Conservation (phyloP, 2,888 invertebrate genomes). For the Spodoptera exigua region DNA sequence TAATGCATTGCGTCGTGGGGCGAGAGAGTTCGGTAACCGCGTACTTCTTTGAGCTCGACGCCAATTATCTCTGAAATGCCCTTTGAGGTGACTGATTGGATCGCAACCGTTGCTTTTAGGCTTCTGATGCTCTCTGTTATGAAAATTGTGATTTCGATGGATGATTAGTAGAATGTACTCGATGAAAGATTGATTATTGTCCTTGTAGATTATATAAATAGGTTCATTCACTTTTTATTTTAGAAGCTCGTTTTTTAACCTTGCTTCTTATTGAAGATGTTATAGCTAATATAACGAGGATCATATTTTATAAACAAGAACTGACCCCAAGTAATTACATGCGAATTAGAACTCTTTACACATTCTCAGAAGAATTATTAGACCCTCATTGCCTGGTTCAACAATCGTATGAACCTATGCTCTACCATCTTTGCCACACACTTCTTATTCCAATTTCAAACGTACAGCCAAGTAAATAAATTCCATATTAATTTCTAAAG, state of each 20-base stretch:
- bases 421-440: not conserved
- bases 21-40: conserved; percentile 52
- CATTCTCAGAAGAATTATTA: too few species aligned
- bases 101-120: conserved; percentile 69
- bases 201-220: conserved; percentile 15
- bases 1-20: conserved; percentile 77
- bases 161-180: conserved; percentile 25
- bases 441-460: not conserved
- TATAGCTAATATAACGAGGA: too few species aligned
- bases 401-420: not conserved
- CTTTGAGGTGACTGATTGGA: conserved; percentile 84
- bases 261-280: too few species aligned
- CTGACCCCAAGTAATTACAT: too few species aligned
- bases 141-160: conserved; percentile 41
- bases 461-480: not conserved
- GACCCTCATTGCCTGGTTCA: too few species aligned
- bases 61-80: conserved; percentile 80
- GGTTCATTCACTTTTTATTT: too few species aligned
- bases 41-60: conserved; percentile 70
- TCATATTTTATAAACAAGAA: too few species aligned
- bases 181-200: conserved; percentile 19
- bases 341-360: too few species aligned
- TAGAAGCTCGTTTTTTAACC: too few species aligned
- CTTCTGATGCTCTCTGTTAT: conserved; percentile 49
- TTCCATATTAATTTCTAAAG: conserved; percentile 14